These are phyloP conservation scores for Horisme vitalbata DNA, from an alignment of 2,888 invertebrate species.

Conservation along the genomic window DNA sequence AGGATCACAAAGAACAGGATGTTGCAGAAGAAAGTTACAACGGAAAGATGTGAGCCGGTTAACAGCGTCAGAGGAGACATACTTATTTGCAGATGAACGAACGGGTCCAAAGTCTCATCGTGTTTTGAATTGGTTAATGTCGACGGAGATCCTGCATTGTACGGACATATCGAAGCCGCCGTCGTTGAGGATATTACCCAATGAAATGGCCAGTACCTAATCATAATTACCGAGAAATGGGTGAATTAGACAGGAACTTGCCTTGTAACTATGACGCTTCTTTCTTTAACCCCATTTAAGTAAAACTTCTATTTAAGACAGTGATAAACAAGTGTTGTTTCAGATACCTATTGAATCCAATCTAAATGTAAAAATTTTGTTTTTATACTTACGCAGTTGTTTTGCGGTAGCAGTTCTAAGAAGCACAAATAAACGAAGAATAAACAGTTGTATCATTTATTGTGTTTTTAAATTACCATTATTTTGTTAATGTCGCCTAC, in stretches of 20 bases:
- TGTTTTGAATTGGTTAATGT: slow-evolving; percentile 73
- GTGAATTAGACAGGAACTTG: slow-evolving; percentile 60
- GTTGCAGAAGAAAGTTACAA: slow-evolving; percentile 20
- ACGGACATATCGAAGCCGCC: slow-evolving; percentile 61
- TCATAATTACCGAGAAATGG: slow-evolving; percentile 65
- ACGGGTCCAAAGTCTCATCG: slow-evolving; percentile 59
- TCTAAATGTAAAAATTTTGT: too few species aligned
- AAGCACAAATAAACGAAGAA: slow-evolving; percentile 31
- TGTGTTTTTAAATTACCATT: slow-evolving; percentile 46
- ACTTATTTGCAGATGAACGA: slow-evolving; percentile 39
- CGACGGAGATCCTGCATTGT: slow-evolving; percentile 63
- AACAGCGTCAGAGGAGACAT: slow-evolving; percentile 14
- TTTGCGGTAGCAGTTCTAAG: slow-evolving; percentile 31
- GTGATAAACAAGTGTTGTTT: too few species aligned
- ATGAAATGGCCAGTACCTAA: slow-evolving; percentile 56
- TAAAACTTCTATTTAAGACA: too few species aligned
- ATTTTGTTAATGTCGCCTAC: slow-evolving; percentile 34
- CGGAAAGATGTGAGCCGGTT: background rate
- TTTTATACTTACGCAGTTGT: slow-evolving; percentile 21
- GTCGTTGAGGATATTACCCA: slow-evolving; percentile 61
- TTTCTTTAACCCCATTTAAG: slow-evolving; percentile 1
- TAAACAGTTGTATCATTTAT: slow-evolving; percentile 46
- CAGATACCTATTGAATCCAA: too few species aligned
- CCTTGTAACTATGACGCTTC: slow-evolving; percentile 23
- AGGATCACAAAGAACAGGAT: too few species aligned